Conservation (phyloP, 1,140 invertebrate genomes). For the Aphelenchoides besseyi region DNA sequence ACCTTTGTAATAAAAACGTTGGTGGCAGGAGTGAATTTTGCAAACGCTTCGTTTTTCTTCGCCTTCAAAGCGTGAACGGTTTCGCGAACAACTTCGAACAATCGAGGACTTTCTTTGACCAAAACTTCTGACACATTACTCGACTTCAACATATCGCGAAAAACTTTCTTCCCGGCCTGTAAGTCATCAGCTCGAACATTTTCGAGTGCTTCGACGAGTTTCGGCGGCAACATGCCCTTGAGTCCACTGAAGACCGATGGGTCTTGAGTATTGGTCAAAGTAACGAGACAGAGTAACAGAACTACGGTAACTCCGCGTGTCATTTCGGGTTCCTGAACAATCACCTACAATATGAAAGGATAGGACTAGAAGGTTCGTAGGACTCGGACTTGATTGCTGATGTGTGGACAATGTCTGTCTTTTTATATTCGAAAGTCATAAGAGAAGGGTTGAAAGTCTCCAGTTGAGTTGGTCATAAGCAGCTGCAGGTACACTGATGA, state of each 20-base stretch:
- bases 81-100: neutral
- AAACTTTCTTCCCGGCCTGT: neutral
- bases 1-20: conserved; percentile 4
- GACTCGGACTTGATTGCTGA: no score
- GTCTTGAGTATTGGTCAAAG: neutral
- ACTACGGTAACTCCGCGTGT: neutral
- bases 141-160: neutral
- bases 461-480: no score
- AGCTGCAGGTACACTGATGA: no score
- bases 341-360: no score
- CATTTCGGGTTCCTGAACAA: neutral
- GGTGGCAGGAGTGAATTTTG: neutral
- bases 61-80: neutral
- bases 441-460: no score
- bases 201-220: neutral
- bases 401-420: no score
- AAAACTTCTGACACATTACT: neutral
- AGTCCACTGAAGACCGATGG: conserved; percentile 2
- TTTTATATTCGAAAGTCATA: no score
- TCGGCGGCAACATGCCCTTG: conserved; percentile 4
- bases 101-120: neutral
- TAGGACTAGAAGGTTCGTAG: neutral
- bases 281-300: neutral
- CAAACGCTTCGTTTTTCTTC: neutral
- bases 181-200: neutral